Conservation (phyloP, 2,797 vertebrate genomes). For the Halcyon badia region DNA sequence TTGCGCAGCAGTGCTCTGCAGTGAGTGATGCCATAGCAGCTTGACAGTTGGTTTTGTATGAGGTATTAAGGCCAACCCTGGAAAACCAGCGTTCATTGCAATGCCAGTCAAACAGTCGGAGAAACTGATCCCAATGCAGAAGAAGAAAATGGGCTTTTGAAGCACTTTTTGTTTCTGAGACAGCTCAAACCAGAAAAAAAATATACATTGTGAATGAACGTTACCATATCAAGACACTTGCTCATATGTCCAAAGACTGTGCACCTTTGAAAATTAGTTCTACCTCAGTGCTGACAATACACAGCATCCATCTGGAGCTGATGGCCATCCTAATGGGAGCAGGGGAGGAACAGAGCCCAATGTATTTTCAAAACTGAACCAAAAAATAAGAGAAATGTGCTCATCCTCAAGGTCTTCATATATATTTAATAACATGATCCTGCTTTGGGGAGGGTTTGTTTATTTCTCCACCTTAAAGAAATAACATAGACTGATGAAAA, state of each 20-base stretch:
- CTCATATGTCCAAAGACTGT: not conserved
- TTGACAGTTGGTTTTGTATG: not conserved
- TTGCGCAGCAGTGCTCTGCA: not conserved
- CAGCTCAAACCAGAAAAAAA: not conserved
- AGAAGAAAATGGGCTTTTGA: not conserved
- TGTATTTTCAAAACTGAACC: not conserved
- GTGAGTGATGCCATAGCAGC: fast-evolving
- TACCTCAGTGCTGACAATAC: not conserved
- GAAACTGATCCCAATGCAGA: fast-evolving
- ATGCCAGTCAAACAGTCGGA: not conserved
- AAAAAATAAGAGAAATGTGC: not conserved
- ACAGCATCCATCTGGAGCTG: not conserved
- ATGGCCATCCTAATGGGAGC: not conserved
- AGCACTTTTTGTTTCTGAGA: not conserved
- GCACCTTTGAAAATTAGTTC: not conserved
- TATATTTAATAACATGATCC: not conserved
- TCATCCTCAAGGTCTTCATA: not conserved
- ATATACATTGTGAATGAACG: fast-evolving
- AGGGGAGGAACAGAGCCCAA: not conserved
- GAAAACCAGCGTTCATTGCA: not conserved
- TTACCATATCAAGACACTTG: not conserved
- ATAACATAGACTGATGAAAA: not conserved
- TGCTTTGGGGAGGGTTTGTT: not conserved
- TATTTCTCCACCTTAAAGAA: not conserved
- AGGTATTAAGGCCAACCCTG: not conserved